A percentile compares a stretch with the other conserved stretches of the same genome.
Conservation (phyloP, 2,113 vertebrate species). For the Tachuris rubrigastra region DNA sequence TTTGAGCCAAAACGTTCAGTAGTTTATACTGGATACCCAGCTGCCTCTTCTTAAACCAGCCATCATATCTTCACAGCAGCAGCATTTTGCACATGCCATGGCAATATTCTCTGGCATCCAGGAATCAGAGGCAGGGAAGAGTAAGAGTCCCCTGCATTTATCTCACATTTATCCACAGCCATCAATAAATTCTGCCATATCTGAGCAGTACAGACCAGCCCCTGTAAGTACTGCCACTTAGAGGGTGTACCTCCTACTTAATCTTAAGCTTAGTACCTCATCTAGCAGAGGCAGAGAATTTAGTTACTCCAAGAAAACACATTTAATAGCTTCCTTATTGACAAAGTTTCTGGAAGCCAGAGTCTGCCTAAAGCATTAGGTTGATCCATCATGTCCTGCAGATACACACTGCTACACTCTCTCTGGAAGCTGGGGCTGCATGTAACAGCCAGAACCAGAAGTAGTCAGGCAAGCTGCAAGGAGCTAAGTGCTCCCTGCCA, state of each 20-base stretch:
- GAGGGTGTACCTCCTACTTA: not conserved
- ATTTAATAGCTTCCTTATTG: not conserved
- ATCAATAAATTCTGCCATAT: not conserved
- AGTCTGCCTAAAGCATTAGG: not conserved
- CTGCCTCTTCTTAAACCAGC: not conserved
- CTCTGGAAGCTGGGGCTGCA: not conserved
- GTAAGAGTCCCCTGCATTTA: too few relatives aligned
- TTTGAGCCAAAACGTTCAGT: not conserved
- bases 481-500: not conserved
- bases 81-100: not conserved
- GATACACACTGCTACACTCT: not conserved
- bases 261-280: not conserved
- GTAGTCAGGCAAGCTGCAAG: not conserved
- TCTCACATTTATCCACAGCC: not conserved
- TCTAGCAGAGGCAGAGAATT: not conserved
- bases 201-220: not conserved
- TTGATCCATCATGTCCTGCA: not conserved
- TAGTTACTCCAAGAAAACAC: not conserved
- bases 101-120: not conserved
- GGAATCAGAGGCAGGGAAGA: not conserved
- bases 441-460: not conserved
- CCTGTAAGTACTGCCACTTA: not conserved
- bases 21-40: not conserved
- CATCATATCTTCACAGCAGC: not conserved
- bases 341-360: not conserved